Conservation (phyloP, 2,113 vertebrate species). For the Callithrix jacchus region DNA sequence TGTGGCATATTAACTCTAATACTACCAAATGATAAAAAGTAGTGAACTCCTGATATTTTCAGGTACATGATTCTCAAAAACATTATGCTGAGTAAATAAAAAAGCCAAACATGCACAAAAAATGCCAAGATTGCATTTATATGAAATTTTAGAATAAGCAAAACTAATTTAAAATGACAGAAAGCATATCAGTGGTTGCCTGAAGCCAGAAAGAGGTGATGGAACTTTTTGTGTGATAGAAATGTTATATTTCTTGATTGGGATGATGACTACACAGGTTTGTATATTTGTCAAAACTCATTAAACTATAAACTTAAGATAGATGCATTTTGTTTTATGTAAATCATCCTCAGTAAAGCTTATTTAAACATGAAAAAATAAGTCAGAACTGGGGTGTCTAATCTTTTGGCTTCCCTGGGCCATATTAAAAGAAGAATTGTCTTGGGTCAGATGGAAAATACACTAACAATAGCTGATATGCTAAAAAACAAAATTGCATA, state of each 20-base stretch:
- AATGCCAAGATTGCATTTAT: background rate
- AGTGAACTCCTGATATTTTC: background rate
- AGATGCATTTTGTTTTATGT: background rate
- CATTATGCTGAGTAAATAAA: background rate
- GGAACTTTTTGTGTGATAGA: background rate
- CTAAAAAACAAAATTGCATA: too few relatives aligned
- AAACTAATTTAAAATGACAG: slow-evolving; percentile 15
- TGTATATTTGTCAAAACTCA: slow-evolving; percentile 29
- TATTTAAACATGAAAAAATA: background rate
- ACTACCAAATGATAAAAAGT: background rate
- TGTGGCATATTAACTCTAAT: background rate
- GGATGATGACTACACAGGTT: background rate
- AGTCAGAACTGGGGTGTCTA: background rate
- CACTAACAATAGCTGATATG: too few relatives aligned
- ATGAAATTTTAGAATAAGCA: slow-evolving; percentile 13
- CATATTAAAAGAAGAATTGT: too few relatives aligned
- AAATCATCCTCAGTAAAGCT: slow-evolving; percentile 15
- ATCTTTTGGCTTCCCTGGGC: too few relatives aligned
- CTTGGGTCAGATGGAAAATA: too few relatives aligned
- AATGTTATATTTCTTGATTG: background rate
- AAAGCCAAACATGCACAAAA: background rate
- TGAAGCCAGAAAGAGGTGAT: background rate
- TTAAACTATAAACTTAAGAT: slow-evolving; percentile 17
- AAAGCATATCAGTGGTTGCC: background rate
- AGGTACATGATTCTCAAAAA: background rate